Base-by-base conservation (phyloP, 2,113 vertebrate species). In the Charadrius vociferus region DNA sequence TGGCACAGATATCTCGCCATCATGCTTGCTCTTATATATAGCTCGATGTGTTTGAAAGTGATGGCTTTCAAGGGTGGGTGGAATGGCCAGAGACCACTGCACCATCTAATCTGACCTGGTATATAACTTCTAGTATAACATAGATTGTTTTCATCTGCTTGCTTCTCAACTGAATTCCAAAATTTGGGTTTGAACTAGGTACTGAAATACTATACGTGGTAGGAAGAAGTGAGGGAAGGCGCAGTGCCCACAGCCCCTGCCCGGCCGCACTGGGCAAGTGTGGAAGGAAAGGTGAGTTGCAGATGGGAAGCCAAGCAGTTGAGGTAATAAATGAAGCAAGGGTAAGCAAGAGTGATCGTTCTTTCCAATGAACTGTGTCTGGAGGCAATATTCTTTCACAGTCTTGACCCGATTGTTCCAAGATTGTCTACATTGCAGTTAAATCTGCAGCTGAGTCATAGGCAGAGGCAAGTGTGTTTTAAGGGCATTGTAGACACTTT, bases 201-300 rank as follows among this genome's bases (percentile, higher is more conserved):
- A 10, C 22, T 7, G 23, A 19, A 9, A 19, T 41, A 9, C 37
- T 13, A 1, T 0, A 0, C 23, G 11, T n/a, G 26, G n/a, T 2
- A 14, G 73, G 59, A 78, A 59, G 53, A 43, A 61, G 21, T 2
- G 34, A 41, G 65, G 50, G 26, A 23, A 47, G 59, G 17, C 29
- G 17, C 15, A 49, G 45, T 5, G 4, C 34, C 15, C 1, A 1
- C 14, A 52, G 59, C 22, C 24, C n/a, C 39, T 70, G 29, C 59
- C 29, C 53, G 49, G n/a, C n/a, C 45, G 32, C 23, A 1, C 19
- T 23, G 9, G n/a, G 26, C 53, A 34, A 26, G 22, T 0, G 1
- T 56, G 26, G 39, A 36, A 80, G 67, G 43, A 68, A 41, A n/a
- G 62, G 15, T 16, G 41, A 73, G 45, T 15, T 70, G 50, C 26